Evolutionary conservation across 2,888 invertebrate genomes (phyloP).

Genomic region (Sarcophaga caerulescens): DNA sequence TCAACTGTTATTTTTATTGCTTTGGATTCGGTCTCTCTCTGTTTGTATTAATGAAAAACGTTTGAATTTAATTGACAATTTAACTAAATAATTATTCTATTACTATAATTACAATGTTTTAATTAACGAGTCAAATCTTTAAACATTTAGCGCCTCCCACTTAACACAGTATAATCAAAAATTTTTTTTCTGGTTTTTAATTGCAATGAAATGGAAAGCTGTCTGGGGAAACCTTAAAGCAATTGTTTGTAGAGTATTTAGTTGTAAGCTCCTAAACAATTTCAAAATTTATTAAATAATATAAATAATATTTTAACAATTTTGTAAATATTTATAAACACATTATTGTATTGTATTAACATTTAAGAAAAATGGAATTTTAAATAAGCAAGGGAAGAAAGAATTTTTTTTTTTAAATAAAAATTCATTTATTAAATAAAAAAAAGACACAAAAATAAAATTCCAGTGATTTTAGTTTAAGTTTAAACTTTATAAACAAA

Average conservation of each 20-base stretch:
- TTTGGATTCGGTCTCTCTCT: no score
- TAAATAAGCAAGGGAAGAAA: background rate
- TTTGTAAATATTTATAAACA: conserved; percentile 47
- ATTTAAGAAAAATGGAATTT: background rate
- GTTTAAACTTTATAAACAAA: conserved; percentile 68
- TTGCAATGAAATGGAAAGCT: conserved; percentile 48
- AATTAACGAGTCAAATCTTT: no score
- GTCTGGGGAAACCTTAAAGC: conserved; percentile 39
- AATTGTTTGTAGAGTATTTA: conserved; percentile 43
- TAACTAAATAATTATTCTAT: no score
- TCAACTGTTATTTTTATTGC: no score
- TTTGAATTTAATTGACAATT: no score
- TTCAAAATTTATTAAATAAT: conserved; percentile 12
- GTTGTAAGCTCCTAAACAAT: conserved; percentile 3
- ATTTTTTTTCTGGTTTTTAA: conserved; percentile 1
- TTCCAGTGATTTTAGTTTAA: conserved; percentile 79
- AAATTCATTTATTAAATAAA: conserved; percentile 20
- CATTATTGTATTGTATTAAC: no score
- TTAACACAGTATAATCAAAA: background rate
- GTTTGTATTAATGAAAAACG: no score
- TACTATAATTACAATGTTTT: no score
- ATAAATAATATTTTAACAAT: background rate
- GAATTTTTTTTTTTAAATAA: background rate
- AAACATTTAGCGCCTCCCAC: background rate
- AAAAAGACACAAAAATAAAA: conserved; percentile 62